Evolutionary conservation across 2,888 invertebrate species (phyloP).

Genomic region (Orthosia cruda): DNA sequence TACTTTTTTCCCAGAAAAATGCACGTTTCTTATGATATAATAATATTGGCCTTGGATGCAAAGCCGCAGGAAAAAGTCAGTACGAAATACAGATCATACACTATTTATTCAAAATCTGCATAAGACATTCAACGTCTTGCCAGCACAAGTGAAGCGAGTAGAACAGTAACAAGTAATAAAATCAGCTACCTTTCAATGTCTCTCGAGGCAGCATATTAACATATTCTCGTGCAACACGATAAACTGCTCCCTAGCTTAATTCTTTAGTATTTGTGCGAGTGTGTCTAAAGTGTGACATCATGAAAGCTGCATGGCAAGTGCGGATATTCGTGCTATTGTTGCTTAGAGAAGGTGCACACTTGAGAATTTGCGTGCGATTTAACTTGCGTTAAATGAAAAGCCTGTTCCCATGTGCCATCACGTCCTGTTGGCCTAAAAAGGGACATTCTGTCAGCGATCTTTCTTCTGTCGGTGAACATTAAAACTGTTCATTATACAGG

Average conservation of each 20-base stretch:
- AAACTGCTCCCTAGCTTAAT: constrained; percentile 18
- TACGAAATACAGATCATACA: too few relatives aligned
- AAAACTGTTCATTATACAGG: too few relatives aligned
- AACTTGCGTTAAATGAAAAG: too few relatives aligned
- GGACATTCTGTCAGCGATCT: too few relatives aligned
- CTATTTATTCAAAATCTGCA: not conserved
- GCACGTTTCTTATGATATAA: too few relatives aligned
- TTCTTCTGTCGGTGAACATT: too few relatives aligned
- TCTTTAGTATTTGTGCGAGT: not conserved
- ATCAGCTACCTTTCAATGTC: not conserved
- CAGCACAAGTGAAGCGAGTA: not conserved
- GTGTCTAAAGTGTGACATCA: constrained; percentile 24
- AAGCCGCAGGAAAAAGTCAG: too few relatives aligned
- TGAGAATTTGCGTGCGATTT: not conserved
- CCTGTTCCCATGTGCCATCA: too few relatives aligned
- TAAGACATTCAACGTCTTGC: not conserved
- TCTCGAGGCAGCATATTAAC: constrained; percentile 9
- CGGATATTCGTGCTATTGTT: constrained; percentile 19
- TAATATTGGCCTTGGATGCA: too few relatives aligned
- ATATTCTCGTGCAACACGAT: constrained; percentile 10
- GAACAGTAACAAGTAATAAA: not conserved
- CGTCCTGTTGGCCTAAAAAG: too few relatives aligned
- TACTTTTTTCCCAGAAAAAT: too few relatives aligned
- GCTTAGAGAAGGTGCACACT: not conserved
- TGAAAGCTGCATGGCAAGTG: constrained; percentile 28